Percentiles rank a stretch among this genome's conserved stretches.
phyloP scores from a whole-genome alignment of 2,113 vertebrate species.

The Gnathonemus longibarbis region DNA sequence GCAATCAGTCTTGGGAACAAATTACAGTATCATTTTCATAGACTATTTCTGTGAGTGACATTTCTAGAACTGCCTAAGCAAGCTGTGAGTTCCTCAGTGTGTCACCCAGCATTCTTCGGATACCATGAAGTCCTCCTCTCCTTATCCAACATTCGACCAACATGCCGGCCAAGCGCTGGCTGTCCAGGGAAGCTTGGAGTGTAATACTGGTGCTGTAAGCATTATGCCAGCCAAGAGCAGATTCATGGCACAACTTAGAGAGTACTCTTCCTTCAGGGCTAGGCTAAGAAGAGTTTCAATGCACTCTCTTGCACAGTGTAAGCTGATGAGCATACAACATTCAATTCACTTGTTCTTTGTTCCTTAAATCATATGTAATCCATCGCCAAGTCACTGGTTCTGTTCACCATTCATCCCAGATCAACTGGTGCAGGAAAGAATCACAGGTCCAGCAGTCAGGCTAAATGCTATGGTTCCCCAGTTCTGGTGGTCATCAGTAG shows the following conservation, averaged over 20 bases:
- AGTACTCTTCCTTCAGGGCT: not conserved
- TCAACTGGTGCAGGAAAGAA: not conserved
- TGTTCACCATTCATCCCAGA: not conserved
- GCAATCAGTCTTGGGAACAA: not conserved
- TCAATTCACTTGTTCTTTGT: not conserved
- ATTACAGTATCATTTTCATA: not conserved
- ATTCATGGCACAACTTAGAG: not conserved
- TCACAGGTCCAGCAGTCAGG: not conserved
- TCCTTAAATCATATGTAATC: not conserved
- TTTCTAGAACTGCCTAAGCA: not conserved
- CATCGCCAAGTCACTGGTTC: not conserved
- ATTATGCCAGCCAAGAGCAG: not conserved
- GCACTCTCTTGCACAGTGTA: not conserved
- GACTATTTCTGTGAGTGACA: conserved; percentile 7
- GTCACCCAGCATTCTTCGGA: not conserved
- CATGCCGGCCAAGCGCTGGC: not conserved
- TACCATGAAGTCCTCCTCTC: not conserved
- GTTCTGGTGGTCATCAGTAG: not conserved
- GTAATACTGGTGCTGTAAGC: not conserved
- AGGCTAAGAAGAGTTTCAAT: not conserved
- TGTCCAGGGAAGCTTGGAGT: not conserved
- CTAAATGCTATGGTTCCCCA: not conserved
- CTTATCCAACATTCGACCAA: not conserved
- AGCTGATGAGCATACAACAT: not conserved
- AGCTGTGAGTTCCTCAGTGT: not conserved